phyloP scores from a whole-genome alignment of 2,797 vertebrate species.

The Vultur gryphus region DNA sequence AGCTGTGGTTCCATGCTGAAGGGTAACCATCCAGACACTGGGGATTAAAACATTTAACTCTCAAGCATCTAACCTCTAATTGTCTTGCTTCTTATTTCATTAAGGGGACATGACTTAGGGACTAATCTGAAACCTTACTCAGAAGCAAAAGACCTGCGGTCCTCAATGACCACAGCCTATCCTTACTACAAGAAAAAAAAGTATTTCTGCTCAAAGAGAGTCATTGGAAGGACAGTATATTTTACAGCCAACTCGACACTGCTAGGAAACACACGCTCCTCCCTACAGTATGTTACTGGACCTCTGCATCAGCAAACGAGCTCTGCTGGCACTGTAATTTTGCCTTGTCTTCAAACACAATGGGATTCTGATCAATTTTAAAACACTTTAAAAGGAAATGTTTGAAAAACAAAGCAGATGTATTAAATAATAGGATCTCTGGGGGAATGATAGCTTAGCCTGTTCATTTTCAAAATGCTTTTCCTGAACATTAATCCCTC shows the following conservation, averaged over 20 bases:
- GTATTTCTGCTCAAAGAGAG: background rate
- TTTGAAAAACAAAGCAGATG: background rate
- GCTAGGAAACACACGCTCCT: background rate
- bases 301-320: background rate
- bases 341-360: background rate
- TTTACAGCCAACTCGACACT: background rate
- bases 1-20: background rate
- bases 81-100: background rate
- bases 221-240: background rate
- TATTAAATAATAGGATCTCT: background rate
- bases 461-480: background rate
- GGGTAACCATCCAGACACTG: accelerated
- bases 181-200: background rate
- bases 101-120: accelerated
- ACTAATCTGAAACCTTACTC: background rate
- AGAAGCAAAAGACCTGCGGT: background rate
- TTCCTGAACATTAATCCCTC: background rate
- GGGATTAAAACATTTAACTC: background rate
- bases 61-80: background rate
- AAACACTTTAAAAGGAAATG: background rate
- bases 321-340: background rate
- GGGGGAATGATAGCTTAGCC: background rate
- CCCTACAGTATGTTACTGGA: background rate
- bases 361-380: background rate
- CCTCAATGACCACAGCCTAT: background rate